These are phyloP conservation scores for Drosophila rhopaloa DNA, from an alignment of 1,140 invertebrate genomes.

Conservation along the genomic window DNA sequence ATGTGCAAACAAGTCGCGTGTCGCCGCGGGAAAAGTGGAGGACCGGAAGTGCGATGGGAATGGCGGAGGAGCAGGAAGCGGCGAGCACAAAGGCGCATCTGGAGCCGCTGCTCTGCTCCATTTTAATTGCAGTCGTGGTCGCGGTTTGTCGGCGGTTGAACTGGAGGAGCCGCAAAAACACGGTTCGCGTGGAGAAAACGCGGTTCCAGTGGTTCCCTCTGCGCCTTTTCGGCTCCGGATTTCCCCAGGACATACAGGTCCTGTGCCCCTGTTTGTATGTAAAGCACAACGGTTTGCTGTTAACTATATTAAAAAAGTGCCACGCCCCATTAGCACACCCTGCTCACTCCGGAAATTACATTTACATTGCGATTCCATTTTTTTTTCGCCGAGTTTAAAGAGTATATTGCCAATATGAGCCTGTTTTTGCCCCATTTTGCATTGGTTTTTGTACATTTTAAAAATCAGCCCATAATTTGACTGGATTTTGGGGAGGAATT, in stretches of 20 bases:
- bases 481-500: too few relatives aligned
- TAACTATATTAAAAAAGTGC: slow-evolving; percentile 60
- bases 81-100: slow-evolving; percentile 30
- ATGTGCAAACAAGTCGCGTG: slow-evolving; percentile 28
- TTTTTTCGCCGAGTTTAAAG: background rate
- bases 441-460: background rate
- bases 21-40: slow-evolving; percentile 15
- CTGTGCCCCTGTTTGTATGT: background rate
- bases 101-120: slow-evolving; percentile 47
- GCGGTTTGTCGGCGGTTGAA: slow-evolving; percentile 14
- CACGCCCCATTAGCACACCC: slow-evolving; percentile 21
- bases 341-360: slow-evolving; percentile 30
- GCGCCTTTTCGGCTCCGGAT: slow-evolving; percentile 12
- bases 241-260: slow-evolving; percentile 8
- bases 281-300: slow-evolving; percentile 19
- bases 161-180: slow-evolving; percentile 41
- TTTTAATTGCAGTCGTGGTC: slow-evolving; percentile 70
- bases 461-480: too few relatives aligned
- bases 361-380: slow-evolving; percentile 15
- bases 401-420: background rate
- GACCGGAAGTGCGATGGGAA: slow-evolving; percentile 25
- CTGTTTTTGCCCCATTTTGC: too few relatives aligned
- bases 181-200: slow-evolving; percentile 16
- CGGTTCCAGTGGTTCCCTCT: slow-evolving; percentile 25
- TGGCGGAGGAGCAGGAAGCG: slow-evolving; percentile 7